Evolutionary conservation across 2,113 vertebrate genomes (phyloP).

Genomic region (Erythrolamprus reginae): DNA sequence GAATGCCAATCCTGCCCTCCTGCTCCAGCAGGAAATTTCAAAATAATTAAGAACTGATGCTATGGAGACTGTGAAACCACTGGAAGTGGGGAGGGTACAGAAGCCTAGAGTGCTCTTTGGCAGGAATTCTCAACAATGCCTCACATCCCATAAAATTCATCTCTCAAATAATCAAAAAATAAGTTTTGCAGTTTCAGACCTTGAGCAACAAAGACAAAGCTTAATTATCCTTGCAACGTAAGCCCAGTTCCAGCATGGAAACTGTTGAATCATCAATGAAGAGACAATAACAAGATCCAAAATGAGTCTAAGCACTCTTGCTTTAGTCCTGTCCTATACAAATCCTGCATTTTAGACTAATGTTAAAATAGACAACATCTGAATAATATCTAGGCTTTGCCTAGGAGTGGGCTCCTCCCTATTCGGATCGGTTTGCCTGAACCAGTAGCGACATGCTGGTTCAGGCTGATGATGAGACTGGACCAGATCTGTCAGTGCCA

Average conservation of each 20-base stretch:
- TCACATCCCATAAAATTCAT: background rate
- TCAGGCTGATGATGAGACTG: too few species aligned
- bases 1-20: too few species aligned
- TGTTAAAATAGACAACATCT: constrained; percentile 4
- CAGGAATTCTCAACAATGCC: background rate
- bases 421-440: too few species aligned
- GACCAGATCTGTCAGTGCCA: too few species aligned
- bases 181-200: background rate
- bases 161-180: background rate
- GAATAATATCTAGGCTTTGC: constrained; percentile 21
- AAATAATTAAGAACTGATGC: too few species aligned
- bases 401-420: too few species aligned
- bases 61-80: too few species aligned
- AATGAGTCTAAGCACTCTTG: background rate
- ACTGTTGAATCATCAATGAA: too few species aligned
- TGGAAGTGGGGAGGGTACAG: background rate
- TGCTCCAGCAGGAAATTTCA: too few species aligned
- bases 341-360: background rate
- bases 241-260: background rate
- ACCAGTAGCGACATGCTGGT: too few species aligned
- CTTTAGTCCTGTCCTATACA: background rate
- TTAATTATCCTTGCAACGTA: background rate
- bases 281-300: background rate
- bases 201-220: background rate
- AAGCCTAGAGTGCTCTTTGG: background rate